Percentiles rank a stretch among this genome's conserved stretches.
Conservation (phyloP, 2,113 vertebrate species). For the Pachyramphus minor region DNA sequence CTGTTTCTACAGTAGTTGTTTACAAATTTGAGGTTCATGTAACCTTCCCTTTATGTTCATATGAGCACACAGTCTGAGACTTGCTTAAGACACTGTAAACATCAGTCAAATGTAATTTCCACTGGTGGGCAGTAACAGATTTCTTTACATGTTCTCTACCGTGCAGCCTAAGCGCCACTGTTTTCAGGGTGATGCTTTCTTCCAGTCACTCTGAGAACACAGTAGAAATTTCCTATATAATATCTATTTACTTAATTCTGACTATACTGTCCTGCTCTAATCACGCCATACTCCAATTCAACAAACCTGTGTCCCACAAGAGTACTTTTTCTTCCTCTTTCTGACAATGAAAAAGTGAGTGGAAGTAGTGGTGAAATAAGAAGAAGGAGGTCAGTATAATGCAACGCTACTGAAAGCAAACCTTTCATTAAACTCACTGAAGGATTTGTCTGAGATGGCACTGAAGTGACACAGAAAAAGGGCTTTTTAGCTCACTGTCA, state of each 20-base stretch:
- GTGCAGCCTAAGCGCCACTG: not conserved
- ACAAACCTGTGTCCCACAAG: not conserved
- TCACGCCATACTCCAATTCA: not conserved
- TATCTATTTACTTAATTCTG: not conserved
- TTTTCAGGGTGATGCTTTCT: not conserved
- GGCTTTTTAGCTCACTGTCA: not conserved
- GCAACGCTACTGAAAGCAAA: not conserved
- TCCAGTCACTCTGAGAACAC: not conserved
- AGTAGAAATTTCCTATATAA: not conserved
- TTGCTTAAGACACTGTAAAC: not conserved
- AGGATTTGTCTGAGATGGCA: not conserved
- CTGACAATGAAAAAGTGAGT: not conserved
- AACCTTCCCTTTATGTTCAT: not conserved
- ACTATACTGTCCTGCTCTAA: not conserved
- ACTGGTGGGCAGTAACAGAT: not conserved
- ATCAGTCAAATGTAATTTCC: not conserved
- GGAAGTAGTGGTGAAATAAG: not conserved
- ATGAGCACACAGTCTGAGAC: not conserved
- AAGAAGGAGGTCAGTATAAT: not conserved
- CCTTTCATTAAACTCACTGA: not conserved
- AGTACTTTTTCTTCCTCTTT: not conserved
- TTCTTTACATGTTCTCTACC: not conserved
- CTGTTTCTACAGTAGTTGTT: not conserved
- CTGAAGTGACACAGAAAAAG: not conserved
- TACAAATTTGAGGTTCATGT: not conserved